Evolutionary conservation across 2,113 vertebrate genomes (phyloP), one percentile per base, ranked within the genome.

Genomic region (Cyanoliseus patagonus): DNA sequence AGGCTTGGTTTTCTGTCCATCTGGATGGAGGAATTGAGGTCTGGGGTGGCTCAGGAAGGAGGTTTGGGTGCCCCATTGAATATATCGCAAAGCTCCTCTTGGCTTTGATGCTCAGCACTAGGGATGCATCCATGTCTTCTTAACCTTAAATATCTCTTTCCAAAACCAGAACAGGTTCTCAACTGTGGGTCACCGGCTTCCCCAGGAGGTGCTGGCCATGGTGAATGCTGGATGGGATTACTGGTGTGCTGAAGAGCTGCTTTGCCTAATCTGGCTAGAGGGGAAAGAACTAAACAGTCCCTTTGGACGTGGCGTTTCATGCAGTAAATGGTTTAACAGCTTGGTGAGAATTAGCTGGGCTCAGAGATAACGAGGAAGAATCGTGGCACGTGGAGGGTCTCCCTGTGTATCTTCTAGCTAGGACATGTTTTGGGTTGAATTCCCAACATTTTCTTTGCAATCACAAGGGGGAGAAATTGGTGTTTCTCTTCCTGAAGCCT

Each of bases 131-230:
- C 44, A 27, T 62, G 10, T 4, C 18, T 23, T 7, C 33, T 66
- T 27, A 53, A 53, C 28, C 17, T 31, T 10, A 37, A 52, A 30
- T 17, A 57, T 63, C 23, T 6, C 57, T 17, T 64, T 39, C 31
- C 3, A 4, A 74, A 68, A 10, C 12, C 0, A 0, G 14, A 24
- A 11, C 0, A 3, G 14, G 18, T 55, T 51, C 41, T 67, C 0
- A 0, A 7, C 13, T 0, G 0, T 0, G 2, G 37, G 13, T 41
- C 37, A 7, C 16, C 0, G 1, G 39, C 62, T 68, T 3, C 49
- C 23, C 7, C n/a, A 13, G n/a, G 57, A 23, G 24, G 11, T 16
- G 24, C 7, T 0, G 0, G 20, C n/a, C 59, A 27, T 0, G 3
- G 37, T 2, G 7, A 78, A 33, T 0, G 2, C 69, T 1, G 0